Evolutionary conservation across 2,797 vertebrate species (phyloP), one percentile per base, ranked within the genome.

Genomic region (Mormyrus hasselquistii): DNA sequence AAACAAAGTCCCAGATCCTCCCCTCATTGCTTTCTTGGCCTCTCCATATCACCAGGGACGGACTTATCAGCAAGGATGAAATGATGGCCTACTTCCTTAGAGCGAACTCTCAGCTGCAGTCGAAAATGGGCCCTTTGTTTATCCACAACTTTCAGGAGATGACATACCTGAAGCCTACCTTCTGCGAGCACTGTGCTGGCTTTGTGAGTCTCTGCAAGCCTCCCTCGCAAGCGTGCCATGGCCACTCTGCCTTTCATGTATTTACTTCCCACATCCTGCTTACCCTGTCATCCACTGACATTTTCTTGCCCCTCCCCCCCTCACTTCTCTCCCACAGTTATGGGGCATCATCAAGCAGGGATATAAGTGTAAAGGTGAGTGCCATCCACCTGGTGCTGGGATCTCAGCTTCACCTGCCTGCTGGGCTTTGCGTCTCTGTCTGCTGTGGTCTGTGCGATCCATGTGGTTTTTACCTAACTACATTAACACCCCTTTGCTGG

Each of bases 281-380:
- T 91, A 90, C 87, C 93, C 93, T 92, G 92, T 94, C 62, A 88
- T 89, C 91, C 73, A 87, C 73, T 55, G 91, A 93, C 93, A 88
- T 89, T 65, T 91, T 90, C 91, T 93, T 93, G 89, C 92, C 92
- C 93, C 92, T 92, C 93, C 93, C 92, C 92, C 7, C 89, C 22
- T 89, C 91, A 88, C 91, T 91, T 91, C 93, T 95, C 90, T 93
- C 91, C 95, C 96, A 90, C 95, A 99, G 98, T 97, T 99, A 89
- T 99, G 98, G 98, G 98, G 98, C 89, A 98, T 99, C 95, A 99
- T 99, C 95, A 99, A 99, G 93, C 98, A 99, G 95, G 98, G 98
- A 93, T 98, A 97, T 96, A 99, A 98, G 95, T 99, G 98, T 94
- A 99, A 98, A 99, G 98, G 98, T 99, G 97, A 87, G 87, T 90